phyloP scores from a whole-genome alignment of 2,113 vertebrate species.

The Calonectris borealis region DNA sequence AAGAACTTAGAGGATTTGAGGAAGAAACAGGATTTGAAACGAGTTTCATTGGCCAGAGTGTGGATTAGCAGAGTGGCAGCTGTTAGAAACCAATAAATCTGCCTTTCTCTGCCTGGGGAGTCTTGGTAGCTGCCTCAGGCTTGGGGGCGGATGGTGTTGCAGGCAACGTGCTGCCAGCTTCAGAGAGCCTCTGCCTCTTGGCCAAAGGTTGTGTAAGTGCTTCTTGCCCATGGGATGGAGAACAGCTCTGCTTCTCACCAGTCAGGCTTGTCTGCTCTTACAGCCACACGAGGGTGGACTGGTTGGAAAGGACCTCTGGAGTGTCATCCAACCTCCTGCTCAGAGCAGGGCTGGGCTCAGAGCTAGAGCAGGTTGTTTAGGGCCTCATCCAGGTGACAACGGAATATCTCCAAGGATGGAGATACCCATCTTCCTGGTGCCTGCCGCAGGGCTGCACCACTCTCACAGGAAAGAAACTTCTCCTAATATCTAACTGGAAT shows the following conservation, averaged over 20 bases:
- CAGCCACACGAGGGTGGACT: not conserved
- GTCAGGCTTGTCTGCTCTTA: not conserved
- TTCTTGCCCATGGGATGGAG: not conserved
- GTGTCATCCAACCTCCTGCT: not conserved
- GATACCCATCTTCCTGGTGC: not conserved
- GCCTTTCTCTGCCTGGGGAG: not conserved
- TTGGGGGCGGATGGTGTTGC: not conserved
- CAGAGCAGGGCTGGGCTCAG: not conserved
- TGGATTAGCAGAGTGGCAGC: not conserved
- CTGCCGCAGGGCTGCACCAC: not conserved
- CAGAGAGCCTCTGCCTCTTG: not conserved
- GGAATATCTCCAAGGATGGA: not conserved
- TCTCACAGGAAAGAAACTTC: not conserved
- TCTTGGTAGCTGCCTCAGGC: not conserved
- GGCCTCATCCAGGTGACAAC: not conserved
- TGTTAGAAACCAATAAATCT: not conserved
- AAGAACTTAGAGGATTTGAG: not conserved
- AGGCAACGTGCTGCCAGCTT: not conserved
- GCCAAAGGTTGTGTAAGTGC: not conserved
- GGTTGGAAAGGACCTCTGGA: not conserved
- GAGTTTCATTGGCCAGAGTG: not conserved
- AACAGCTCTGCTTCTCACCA: not conserved
- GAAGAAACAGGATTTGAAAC: not conserved
- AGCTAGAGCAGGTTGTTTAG: not conserved
- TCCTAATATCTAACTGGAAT: not conserved